phyloP scores from a whole-genome alignment of 2,888 invertebrate species.

The Habrosyne pyritoides region DNA sequence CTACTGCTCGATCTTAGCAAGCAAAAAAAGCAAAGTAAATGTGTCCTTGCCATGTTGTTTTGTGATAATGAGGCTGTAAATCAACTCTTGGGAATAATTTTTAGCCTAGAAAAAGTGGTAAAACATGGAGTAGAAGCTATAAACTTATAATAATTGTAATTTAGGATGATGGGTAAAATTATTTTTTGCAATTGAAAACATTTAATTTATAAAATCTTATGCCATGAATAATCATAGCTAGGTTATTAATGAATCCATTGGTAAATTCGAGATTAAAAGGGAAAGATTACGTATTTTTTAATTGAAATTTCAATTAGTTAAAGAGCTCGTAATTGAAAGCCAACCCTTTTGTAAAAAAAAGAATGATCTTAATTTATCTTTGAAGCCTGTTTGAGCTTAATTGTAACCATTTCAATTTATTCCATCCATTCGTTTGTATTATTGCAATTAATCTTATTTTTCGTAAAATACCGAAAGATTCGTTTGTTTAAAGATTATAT shows the following conservation, averaged over 20 bases:
- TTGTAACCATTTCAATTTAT: neutral
- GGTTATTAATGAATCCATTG: slow-evolving; percentile 1
- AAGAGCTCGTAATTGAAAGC: slow-evolving; percentile 1
- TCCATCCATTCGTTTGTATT: neutral
- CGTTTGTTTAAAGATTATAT: no score
- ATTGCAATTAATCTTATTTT: neutral
- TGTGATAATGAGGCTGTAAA: no score
- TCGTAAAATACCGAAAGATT: neutral
- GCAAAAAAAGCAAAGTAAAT: no score
- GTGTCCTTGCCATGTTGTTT: no score
- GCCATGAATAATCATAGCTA: neutral
- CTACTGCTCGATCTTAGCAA: no score
- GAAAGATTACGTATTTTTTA: neutral
- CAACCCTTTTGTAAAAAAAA: slow-evolving; percentile 2
- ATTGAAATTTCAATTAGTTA: slow-evolving; percentile 2
- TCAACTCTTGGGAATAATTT: no score
- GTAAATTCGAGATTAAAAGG: slow-evolving; percentile 1
- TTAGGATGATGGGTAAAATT: neutral
- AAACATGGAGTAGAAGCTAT: no score
- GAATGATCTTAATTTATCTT: slow-evolving; percentile 11
- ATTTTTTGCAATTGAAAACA: neutral
- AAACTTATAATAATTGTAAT: no score
- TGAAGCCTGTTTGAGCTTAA: slow-evolving; percentile 5
- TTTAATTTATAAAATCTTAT: neutral
- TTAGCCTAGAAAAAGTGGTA: no score